A percentile compares a stretch with the other conserved stretches of the same genome.
These are phyloP conservation scores for Eilema sororculum DNA, from an alignment of 2,888 invertebrate genomes.

Conservation along the genomic window DNA sequence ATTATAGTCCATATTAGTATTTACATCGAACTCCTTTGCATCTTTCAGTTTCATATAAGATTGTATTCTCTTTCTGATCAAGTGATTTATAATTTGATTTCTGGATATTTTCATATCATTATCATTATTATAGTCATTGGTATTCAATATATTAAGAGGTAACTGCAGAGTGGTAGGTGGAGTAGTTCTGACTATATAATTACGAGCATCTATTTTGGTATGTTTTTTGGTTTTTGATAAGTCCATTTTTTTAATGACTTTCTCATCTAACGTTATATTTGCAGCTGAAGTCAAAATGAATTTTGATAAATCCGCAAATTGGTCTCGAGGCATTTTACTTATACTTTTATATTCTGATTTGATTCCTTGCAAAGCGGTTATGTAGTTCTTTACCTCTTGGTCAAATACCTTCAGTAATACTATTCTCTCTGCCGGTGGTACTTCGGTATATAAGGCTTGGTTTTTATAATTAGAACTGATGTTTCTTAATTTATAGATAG, in stretches of 20 bases:
- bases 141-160: slow-evolving; percentile 13
- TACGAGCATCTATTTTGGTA: background rate
- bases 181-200: slow-evolving; percentile 15
- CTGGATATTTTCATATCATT: slow-evolving; percentile 61
- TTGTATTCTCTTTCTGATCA: slow-evolving; percentile 72
- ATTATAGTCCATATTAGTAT: slow-evolving; percentile 64
- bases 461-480: slow-evolving; percentile 65
- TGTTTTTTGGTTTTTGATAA: slow-evolving; percentile 35
- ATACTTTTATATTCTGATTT: slow-evolving; percentile 47
- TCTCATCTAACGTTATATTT: slow-evolving; percentile 62
- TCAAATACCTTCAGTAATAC: slow-evolving; percentile 69
- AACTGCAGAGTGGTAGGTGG: slow-evolving; percentile 12
- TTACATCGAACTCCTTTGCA: slow-evolving; percentile 45
- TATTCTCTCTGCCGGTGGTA: slow-evolving; percentile 63
- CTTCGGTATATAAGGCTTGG: slow-evolving; percentile 54
- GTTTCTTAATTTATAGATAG: slow-evolving; percentile 61
- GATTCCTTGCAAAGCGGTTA: slow-evolving; percentile 60
- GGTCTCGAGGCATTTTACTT: slow-evolving; percentile 49
- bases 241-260: slow-evolving; percentile 55
- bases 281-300: slow-evolving; percentile 62
- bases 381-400: slow-evolving; percentile 61
- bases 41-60: slow-evolving; percentile 67
- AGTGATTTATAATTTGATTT: slow-evolving; percentile 71
- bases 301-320: slow-evolving; percentile 57
- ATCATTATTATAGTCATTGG: slow-evolving; percentile 31